Evolutionary conservation across 2,113 vertebrate genomes (phyloP).

Genomic region (Salvelinus sp.): DNA sequence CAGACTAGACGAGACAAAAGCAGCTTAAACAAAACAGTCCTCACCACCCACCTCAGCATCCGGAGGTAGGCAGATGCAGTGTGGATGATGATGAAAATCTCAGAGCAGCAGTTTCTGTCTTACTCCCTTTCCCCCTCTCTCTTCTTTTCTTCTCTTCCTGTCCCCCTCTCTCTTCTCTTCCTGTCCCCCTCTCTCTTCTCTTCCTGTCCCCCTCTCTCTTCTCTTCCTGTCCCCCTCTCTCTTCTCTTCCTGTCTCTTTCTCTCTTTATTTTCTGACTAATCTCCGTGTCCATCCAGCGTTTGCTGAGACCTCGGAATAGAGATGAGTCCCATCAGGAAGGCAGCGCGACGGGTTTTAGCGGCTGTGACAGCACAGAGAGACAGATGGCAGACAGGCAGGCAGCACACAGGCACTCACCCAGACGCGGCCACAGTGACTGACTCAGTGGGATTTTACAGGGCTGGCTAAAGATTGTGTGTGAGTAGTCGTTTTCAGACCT

Average conservation of each 20-base stretch:
- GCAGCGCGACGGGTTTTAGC: slow-evolving; percentile 51
- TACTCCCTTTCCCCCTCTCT: slow-evolving; percentile 2
- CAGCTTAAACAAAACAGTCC: background rate
- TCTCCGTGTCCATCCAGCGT: slow-evolving; percentile 59
- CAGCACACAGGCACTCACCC: slow-evolving; percentile 32
- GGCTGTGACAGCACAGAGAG: slow-evolving; percentile 42
- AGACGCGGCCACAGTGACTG: slow-evolving; percentile 47
- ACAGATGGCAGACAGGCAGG: slow-evolving; percentile 27
- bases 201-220: too few species aligned
- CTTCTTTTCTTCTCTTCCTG: too few species aligned
- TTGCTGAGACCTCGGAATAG: slow-evolving; percentile 66
- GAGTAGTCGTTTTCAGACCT: slow-evolving; percentile 58
- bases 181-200: too few species aligned
- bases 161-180: too few species aligned
- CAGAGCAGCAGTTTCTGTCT: slow-evolving; percentile 54
- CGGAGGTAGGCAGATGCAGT: slow-evolving; percentile 23
- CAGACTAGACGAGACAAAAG: background rate
- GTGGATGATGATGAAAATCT: slow-evolving; percentile 37
- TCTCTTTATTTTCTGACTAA: slow-evolving; percentile 30
- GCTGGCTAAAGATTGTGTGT: slow-evolving; percentile 49
- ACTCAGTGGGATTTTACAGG: slow-evolving; percentile 53
- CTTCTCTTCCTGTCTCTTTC: background rate
- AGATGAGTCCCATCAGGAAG: slow-evolving; percentile 58
- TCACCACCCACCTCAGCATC: slow-evolving; percentile 60
- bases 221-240: slow-evolving; percentile 26